Conservation (phyloP, 2,888 invertebrate genomes). For the Ennomos fuscantarius region DNA sequence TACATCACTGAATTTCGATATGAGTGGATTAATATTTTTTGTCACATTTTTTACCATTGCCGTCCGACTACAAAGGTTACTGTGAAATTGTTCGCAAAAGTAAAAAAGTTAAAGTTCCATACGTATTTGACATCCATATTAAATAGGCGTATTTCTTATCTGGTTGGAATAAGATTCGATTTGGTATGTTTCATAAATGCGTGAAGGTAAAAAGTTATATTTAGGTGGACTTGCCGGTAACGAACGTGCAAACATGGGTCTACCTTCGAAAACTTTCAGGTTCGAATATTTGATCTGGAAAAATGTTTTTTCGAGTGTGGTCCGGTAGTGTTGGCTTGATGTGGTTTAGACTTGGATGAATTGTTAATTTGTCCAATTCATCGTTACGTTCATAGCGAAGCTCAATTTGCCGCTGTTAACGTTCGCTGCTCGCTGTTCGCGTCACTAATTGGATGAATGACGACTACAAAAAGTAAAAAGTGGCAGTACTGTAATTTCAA, state of each 20-base stretch:
- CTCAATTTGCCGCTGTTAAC: too few relatives aligned
- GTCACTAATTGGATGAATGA: too few relatives aligned
- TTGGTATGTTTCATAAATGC: conserved; percentile 13
- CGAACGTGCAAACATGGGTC: conserved; percentile 35
- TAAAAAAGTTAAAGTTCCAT: conserved; percentile 34
- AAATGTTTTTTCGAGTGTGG: conserved; percentile 29
- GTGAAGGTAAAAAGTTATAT: conserved; percentile 26
- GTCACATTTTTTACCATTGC: conserved; percentile 26
- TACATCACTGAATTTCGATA: conserved; percentile 21
- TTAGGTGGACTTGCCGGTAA: conserved; percentile 28
- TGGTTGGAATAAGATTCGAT: conserved; percentile 6
- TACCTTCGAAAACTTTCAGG: conserved; percentile 35
- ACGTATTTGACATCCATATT: conserved; percentile 17
- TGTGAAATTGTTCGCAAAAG: conserved; percentile 31
- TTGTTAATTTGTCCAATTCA: too few relatives aligned
- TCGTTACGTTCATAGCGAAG: too few relatives aligned
- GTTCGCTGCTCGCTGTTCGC: too few relatives aligned
- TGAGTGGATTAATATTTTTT: conserved; percentile 32
- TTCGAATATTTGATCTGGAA: conserved; percentile 31
- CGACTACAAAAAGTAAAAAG: too few relatives aligned
- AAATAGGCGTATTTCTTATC: conserved; percentile 16
- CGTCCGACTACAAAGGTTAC: conserved; percentile 32
- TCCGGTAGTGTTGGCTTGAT: neutral
- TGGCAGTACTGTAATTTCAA: too few relatives aligned
- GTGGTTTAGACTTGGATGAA: too few relatives aligned